Evolutionary conservation across 2,797 vertebrate species (phyloP), one percentile per base, ranked within the genome.

Genomic region (Crypturellus tataupa): DNA sequence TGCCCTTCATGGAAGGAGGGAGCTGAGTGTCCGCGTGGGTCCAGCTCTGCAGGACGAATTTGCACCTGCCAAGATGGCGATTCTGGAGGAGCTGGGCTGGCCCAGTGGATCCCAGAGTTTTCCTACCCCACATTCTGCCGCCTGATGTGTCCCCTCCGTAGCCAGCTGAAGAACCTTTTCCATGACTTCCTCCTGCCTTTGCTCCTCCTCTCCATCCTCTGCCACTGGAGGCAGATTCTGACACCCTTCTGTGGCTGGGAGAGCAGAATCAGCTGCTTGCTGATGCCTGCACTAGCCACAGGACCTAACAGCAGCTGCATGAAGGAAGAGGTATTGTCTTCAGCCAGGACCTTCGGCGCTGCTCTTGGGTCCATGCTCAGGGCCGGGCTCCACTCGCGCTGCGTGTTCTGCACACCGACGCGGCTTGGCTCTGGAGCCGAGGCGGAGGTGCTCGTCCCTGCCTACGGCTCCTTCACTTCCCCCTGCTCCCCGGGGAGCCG

Each of bases 11-110:
- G 82, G 73, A 51, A 75, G 62, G 67, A 90, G 53, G 68, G 67
- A 64, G n/a, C 9, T 82, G 33, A 4, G 3, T 75, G 94, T 77
- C 89, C 93, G 94, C 71, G 87, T 95, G 87, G 67, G 31, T 88
- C 40, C 40, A 42, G 40, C 40, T 58, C 82, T 55, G 25, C 39
- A 70, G 56, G 49, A 56, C 56, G 86, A 18, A 80, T 93, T 94
- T 81, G 95, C 68, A 65, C 49, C 71, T 91, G 46, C 68, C 20
- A 29, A 11, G 80, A 67, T 72, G 40, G 51, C 80, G 83, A 88
- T 88, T 92, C 79, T 88, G 81, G 81, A 89, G 78, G 39, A 93
- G 24, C 21, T 79, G 87, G 83, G 68, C 62, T 46, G 71, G 68
- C 68, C 62, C 24, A 37, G 78, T 62, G 59, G 87, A 65, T 56